Evolutionary conservation across 2,888 invertebrate species (phyloP).

Genomic region (Sinelater perroti): DNA sequence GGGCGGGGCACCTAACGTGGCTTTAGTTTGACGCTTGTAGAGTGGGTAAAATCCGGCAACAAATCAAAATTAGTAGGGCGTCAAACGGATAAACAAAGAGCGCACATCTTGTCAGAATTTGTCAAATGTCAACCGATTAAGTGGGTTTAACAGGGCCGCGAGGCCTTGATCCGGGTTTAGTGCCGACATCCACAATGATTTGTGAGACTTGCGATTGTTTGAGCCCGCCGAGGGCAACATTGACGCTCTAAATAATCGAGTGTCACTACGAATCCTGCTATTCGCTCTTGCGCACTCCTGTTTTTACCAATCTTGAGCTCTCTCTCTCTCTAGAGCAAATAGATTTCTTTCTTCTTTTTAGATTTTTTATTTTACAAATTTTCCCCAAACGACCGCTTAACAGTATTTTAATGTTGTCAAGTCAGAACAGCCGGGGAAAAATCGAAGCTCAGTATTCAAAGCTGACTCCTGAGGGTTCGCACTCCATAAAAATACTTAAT

Average conservation of each 20-base stretch:
- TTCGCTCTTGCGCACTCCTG: conserved; percentile 48
- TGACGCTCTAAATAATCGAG: conserved; percentile 53
- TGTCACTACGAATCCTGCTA: conserved; percentile 51
- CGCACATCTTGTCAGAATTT: conserved; percentile 49
- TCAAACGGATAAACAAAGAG: conserved; percentile 34
- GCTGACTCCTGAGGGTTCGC: neutral
- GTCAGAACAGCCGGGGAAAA: neutral
- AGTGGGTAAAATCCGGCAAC: neutral
- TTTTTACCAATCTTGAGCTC: conserved; percentile 48
- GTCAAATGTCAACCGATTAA: conserved; percentile 55
- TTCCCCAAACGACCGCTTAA: too few species aligned
- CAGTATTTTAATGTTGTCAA: neutral
- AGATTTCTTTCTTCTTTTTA: too few species aligned
- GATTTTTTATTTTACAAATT: too few species aligned
- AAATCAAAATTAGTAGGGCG: conserved; percentile 20
- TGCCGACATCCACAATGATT: conserved; percentile 56
- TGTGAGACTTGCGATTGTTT: conserved; percentile 54
- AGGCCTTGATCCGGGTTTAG: conserved; percentile 53
- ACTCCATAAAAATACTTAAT: conserved; percentile 21
- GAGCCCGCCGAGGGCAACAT: conserved; percentile 44
- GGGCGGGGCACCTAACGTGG: conserved; percentile 51
- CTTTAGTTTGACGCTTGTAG: neutral
- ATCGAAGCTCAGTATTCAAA: conserved; percentile 3
- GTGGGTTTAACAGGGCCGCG: conserved; percentile 49
- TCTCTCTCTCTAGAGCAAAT: neutral